Evolutionary conservation across 2,888 invertebrate genomes (phyloP), one percentile per base, ranked within the genome.

Genomic region (Stegana nigrithorax): DNA sequence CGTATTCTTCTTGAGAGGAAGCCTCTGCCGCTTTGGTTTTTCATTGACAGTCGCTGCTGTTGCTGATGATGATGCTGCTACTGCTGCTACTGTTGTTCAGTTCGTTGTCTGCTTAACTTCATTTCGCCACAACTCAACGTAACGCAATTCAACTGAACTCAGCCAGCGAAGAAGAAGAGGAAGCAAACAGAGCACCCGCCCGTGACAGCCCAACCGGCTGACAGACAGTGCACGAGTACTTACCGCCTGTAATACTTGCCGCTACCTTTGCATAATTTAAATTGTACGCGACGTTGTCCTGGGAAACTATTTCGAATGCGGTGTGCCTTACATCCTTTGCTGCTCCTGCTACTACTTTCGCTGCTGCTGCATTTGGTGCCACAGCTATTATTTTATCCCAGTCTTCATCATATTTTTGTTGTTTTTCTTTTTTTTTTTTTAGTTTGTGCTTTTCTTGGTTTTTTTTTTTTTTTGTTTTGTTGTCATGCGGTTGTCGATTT

Each of bases 211-310:
- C 6, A 10, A 29, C 29, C 10, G 29, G 29, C 10, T 29, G 29
- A 29, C 36, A 36, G 5, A 36, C 36, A 36, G 36, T 6, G n/a
- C n/a, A n/a, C n/a, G n/a, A n/a, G n/a, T n/a, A n/a, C n/a, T n/a
- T 47, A 7, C 53, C 29, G 53, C 29, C 6, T 57, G 57, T 42
- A 25, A 14, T 25, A 23, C 7, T 17, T 57, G 42, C 57, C 26
- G 67, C 62, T 67, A 70, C 66, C 70, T 69, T 50, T 64, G 70
- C 60, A 66, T 63, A 69, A 69, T 69, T 69, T 69, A 70, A 67
- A 69, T 69, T 67, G 62, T 64, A 56, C 47, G 65, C 68, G 60
- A 62, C 57, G 58, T 59, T 65, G 69, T 60, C 68, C 51, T 53
- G 51, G 51, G 51, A 50, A 50, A 62, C 63, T 50, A 57, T 64